A percentile compares a stretch with the other conserved stretches of the same genome.
Evolutionary conservation across 2,113 vertebrate species (phyloP).

Genomic region (Bufo gargarizans): DNA sequence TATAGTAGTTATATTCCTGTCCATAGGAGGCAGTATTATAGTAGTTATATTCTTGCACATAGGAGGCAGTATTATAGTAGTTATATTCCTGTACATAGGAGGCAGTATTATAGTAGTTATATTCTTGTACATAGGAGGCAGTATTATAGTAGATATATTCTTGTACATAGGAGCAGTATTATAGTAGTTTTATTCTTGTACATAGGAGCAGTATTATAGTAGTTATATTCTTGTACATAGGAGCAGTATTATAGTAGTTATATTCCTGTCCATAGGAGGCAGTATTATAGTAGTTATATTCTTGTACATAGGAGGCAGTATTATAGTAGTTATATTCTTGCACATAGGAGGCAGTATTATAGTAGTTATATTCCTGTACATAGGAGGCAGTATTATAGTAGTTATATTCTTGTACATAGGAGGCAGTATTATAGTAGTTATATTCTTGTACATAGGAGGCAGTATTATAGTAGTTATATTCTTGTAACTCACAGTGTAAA

Average conservation of each 20-base stretch:
- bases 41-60: no score
- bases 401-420: background rate
- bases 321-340: constrained; percentile 4
- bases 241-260: constrained; percentile 4
- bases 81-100: no score
- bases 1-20: constrained; percentile 7
- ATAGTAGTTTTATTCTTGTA: constrained; percentile 3
- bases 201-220: background rate
- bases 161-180: constrained; percentile 3
- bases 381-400: constrained; percentile 2
- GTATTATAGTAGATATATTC: constrained; percentile 6
- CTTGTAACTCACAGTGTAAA: no score
- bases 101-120: no score
- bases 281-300: constrained; percentile 13
- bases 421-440: constrained; percentile 2
- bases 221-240: constrained; percentile 6
- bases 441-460: background rate
- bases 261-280: background rate
- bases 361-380: constrained; percentile 7
- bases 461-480: constrained; percentile 1
- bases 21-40: background rate
- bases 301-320: background rate
- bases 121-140: background rate
- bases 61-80: no score
- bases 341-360: background rate